Base-by-base conservation (phyloP, 2,113 vertebrate species). In the Oenanthe oenanthe region DNA sequence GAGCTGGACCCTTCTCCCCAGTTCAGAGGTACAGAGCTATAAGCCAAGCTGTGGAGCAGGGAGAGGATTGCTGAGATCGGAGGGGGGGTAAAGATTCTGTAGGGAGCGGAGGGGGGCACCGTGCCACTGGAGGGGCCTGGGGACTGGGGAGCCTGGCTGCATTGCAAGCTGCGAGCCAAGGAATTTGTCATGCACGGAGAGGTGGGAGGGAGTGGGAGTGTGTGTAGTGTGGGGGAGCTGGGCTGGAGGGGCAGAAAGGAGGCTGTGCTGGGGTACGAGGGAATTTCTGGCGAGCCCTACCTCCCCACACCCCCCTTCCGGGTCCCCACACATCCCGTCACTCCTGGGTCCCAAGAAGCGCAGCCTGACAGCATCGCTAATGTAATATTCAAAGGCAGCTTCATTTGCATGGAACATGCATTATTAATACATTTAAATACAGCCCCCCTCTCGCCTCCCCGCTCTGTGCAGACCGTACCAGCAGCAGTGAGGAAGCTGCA, bases 371-470 rank as follows among this genome's bases (percentile, higher is more conserved):
- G 87, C 92, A 92, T 53, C 40, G n/a, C 82, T 95, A 93, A 95
- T 86, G 40, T 63, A 93, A 95, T 95, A 94, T 93, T 96, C 79
- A 95, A 74, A 92, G 48, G 21, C 45, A 89, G 82, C 75, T 68
- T 94, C 66, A 93, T 97, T 96, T 96, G 87, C 95, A 96, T 96
- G 70, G 81, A 92, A 1, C 40, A 96, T 96, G 73, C 89, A 96
- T 97, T 96, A 95, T 96, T 95, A 96, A 97, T 93, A 48, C 78
- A 89, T 96, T 96, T 96, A 95, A 97, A 95, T 77, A 92, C 89
- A 82, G 79, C 45, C 94, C 96, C 92, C 61, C 67, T 82, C 56
- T 88, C 3, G 6, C 85, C 76, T 87, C 77, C 89, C 79, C 14
- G 11, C 68, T 87, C 82, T 32, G 87, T 93, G 93, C 83, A 83